Conservation (phyloP, 2,797 vertebrate species). For the Hypotaenidia okinawae region DNA sequence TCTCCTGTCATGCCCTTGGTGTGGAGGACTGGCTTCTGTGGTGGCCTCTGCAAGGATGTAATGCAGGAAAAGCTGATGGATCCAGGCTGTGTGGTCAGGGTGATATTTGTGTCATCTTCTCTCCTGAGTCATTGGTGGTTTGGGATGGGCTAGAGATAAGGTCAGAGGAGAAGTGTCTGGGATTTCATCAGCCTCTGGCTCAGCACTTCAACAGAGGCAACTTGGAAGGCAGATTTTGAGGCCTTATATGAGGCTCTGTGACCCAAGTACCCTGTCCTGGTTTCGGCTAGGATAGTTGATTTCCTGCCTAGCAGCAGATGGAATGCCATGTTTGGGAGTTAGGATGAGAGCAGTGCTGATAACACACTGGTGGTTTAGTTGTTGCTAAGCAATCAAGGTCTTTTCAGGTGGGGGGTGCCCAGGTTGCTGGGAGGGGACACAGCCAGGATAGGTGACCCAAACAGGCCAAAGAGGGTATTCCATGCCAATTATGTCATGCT, state of each 20-base stretch:
- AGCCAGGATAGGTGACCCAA: too few relatives aligned
- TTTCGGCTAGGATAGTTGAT: too few relatives aligned
- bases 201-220: accelerated
- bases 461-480: too few relatives aligned
- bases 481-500: too few relatives aligned
- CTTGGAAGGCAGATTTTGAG: neutral
- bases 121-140: neutral
- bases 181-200: neutral
- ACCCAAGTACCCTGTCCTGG: too few relatives aligned
- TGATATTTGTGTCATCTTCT: neutral
- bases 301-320: too few relatives aligned
- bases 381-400: too few relatives aligned
- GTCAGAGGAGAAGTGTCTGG: neutral
- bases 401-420: too few relatives aligned
- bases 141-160: neutral
- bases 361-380: too few relatives aligned
- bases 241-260: neutral
- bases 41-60: neutral
- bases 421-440: too few relatives aligned
- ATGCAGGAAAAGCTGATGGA: neutral
- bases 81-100: neutral
- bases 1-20: neutral
- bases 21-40: neutral
- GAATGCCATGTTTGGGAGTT: too few relatives aligned
- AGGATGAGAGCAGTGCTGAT: too few relatives aligned